phyloP scores from a whole-genome alignment of 2,888 invertebrate genomes.

The Panopea generosa region DNA sequence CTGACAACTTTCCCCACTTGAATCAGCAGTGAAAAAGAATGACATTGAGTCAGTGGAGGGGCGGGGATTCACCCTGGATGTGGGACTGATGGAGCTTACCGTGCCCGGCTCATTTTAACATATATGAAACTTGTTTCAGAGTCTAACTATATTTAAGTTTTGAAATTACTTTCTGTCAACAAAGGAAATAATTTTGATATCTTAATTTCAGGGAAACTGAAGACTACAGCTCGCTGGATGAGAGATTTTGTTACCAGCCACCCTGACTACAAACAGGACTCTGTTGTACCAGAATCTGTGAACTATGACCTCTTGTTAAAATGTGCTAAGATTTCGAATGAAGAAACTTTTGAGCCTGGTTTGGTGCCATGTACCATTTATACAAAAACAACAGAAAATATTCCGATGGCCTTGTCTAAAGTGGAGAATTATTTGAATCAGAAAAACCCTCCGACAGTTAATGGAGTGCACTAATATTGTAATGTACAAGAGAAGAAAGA shows the following conservation, averaged over 20 bases:
- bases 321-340: constrained; percentile 69
- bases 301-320: constrained; percentile 81
- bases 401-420: constrained; percentile 78
- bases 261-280: constrained; percentile 96
- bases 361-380: constrained; percentile 67
- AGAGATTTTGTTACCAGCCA: constrained; percentile 95
- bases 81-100: too few relatives aligned
- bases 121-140: too few relatives aligned
- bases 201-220: constrained; percentile 90
- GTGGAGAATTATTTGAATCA: constrained; percentile 64
- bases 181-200: too few relatives aligned
- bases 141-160: too few relatives aligned
- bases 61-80: too few relatives aligned
- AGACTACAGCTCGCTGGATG: constrained; percentile 98
- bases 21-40: too few relatives aligned
- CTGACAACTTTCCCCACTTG: too few relatives aligned
- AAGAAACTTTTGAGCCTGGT: constrained; percentile 66
- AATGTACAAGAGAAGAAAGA: too few relatives aligned
- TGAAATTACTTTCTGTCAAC: too few relatives aligned
- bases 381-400: constrained; percentile 75
- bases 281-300: constrained; percentile 91
- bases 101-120: too few relatives aligned
- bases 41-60: too few relatives aligned
- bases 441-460: constrained; percentile 30
- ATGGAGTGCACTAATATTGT: constrained; percentile 1